Base-by-base conservation (phyloP, 2,888 invertebrate genomes). In the Drosophila tripunctata region DNA sequence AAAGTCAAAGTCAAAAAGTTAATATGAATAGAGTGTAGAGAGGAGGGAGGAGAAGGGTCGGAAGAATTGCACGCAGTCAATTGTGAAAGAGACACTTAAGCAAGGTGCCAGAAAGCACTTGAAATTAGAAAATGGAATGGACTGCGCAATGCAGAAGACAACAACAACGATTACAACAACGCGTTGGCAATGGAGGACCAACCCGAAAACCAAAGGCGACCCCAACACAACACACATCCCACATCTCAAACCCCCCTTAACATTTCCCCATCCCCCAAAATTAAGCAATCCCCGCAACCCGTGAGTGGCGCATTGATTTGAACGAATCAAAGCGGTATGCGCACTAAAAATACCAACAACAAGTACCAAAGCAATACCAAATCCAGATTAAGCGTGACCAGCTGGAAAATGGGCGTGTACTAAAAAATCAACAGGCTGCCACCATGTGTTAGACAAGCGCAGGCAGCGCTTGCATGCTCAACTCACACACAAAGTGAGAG, bases 341-440 rank as follows among this genome's bases (percentile, higher is more conserved):
- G 85, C 88, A 88, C 87, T 85, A 87, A 88, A 88, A 88, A 88
- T 87, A 84, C 88, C 84, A 88, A 84, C 87, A 84, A 83, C 87
- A 88, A 77, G 68, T 61, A 82, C 67, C 70, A 71, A 35, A 35
- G 69, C 66, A 69, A 55, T 62, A 58, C 78, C 78, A 85, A 73
- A 80, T 72, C 81, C 81, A 88, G 88, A 83, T 84, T 72, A 72
- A 77, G 65, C 87, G 57, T 69, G 64, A 83, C 87, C 57, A 52
- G 48, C 75, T 88, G 87, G 76, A 80, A 87, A 61, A 70, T 43
- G 69, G 88, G 84, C 88, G 88, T 81, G 48, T 76, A 62, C 74
- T 54, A 36, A n/a, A 74, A 77, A 67, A 69, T 76, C 80, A 82
- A 82, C 80, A 79, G 79, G 79, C 79, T 67, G 69, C 27, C 21